Evolutionary conservation across 1,140 invertebrate species (phyloP), one percentile per base, ranked within the genome.

Genomic region (Helicoverpa zea): DNA sequence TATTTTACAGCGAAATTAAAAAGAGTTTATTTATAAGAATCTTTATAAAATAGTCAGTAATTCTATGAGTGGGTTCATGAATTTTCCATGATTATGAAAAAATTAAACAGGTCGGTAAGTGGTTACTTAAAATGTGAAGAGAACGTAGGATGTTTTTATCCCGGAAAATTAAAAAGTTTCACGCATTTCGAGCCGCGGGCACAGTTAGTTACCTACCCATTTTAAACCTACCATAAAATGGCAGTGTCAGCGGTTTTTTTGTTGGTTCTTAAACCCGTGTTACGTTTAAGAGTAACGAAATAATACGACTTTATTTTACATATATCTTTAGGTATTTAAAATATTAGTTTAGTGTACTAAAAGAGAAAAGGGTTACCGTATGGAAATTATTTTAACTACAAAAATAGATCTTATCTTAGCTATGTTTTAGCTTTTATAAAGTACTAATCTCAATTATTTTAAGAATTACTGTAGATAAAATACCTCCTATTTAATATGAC

Each of bases 101-200:
- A 64, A 64, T 64, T 35, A 43, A 64, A 10, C 61, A n/a, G 61
- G 35, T 30, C 29, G 61, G 30, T 66, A 66, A 66, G 63, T 66
- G 63, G 63, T 66, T 43, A 66, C 63, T 66, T 66, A 13, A 66
- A 66, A 47, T 66, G n/a, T 43, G 63, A 43, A 66, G 47, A 66
- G 43, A 43, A 66, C 43, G 47, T 43, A 66, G 43, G 16, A 43
- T 66, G 63, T 66, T 66, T 49, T 47, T 47, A 66, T 66, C 35
- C 63, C 63, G 43, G 63, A 66, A 66, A 66, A 66, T 66, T 66
- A 66, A 66, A 66, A 66, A 66, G 63, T 66, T 47, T n/a, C 63
- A 66, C 63, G 63, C 43, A 43, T 35, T n/a, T 66, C 35, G 63
- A 47, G 63, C 63, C 63, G 63, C 63, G 63, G 43, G 63, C 63